Evolutionary conservation across 92 coral and sea anemone species (phyloP).

Genomic region (Umimayanthus chanpuru): DNA sequence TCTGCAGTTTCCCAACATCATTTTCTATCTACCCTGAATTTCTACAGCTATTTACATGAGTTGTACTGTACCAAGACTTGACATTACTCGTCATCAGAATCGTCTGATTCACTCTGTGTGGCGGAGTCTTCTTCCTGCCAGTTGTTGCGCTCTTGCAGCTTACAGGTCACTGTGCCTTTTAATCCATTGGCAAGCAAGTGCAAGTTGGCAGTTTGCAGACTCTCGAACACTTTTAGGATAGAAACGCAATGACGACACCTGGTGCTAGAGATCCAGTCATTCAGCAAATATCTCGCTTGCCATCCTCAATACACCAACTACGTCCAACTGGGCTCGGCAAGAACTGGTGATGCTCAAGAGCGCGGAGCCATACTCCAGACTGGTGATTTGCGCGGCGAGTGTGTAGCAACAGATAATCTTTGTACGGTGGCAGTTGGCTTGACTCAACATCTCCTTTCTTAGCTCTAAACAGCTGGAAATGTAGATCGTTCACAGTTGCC

Average conservation of each 20-base stretch:
- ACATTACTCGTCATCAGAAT: neutral
- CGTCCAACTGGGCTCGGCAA: too few species aligned
- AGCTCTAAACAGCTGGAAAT: neutral
- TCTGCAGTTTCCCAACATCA: constrained; percentile 28
- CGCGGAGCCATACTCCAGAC: constrained; percentile 55
- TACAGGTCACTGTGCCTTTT: constrained; percentile 21
- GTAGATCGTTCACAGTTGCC: too few species aligned
- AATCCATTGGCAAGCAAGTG: constrained; percentile 53
- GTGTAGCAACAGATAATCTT: constrained; percentile 43
- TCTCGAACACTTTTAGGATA: too few species aligned
- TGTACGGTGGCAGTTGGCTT: constrained; percentile 55
- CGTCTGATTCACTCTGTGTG: too few species aligned
- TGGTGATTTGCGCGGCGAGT: constrained; percentile 47
- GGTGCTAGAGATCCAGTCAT: constrained; percentile 61
- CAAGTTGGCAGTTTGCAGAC: too few species aligned
- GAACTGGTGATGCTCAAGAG: neutral
- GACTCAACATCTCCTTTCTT: neutral
- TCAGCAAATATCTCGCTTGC: constrained; percentile 54
- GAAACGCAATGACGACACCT: too few species aligned
- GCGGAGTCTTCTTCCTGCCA: too few species aligned
- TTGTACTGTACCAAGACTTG: constrained; percentile 24
- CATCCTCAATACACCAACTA: constrained; percentile 34
- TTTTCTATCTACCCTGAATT: neutral
- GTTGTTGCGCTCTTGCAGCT: too few species aligned
- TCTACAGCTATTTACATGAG: constrained; percentile 35